Evolutionary conservation across 2,888 invertebrate species (phyloP).

Genomic region (Tenthredo livida): DNA sequence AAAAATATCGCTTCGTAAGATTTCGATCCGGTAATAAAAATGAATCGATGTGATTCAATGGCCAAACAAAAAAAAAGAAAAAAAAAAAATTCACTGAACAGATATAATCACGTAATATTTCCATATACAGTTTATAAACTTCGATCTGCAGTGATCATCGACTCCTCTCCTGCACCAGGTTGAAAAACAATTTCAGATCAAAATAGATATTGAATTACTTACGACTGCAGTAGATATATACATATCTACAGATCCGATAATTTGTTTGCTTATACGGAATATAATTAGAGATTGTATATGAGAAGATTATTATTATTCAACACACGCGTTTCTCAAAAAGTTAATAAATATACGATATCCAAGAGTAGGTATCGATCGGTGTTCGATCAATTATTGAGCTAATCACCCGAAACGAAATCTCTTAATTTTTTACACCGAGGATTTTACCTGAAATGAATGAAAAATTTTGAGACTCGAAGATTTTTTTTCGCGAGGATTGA

Average conservation of each 20-base stretch:
- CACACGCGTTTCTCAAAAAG: neutral
- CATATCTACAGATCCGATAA: neutral
- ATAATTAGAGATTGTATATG: neutral
- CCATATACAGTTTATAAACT: neutral
- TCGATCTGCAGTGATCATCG: neutral
- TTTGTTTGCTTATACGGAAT: constrained; percentile 39
- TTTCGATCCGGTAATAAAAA: neutral
- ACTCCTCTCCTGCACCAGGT: neutral
- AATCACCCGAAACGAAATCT: too few species aligned
- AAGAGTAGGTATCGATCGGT: too few species aligned
- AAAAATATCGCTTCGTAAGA: neutral
- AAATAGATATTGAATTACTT: neutral
- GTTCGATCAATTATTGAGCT: too few species aligned
- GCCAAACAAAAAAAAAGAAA: neutral
- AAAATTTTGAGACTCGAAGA: too few species aligned
- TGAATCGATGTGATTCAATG: neutral
- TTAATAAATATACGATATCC: neutral
- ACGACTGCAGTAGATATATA: neutral
- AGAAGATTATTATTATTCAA: neutral
- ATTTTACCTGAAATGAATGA: too few species aligned
- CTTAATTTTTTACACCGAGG: too few species aligned
- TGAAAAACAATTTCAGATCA: constrained; percentile 1
- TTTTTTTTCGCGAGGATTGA: too few species aligned
- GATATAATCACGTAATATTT: neutral
- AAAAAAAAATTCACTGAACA: neutral